Evolutionary conservation across 1,140 invertebrate genomes (phyloP).

Genomic region (Chironomus striatipennis): DNA sequence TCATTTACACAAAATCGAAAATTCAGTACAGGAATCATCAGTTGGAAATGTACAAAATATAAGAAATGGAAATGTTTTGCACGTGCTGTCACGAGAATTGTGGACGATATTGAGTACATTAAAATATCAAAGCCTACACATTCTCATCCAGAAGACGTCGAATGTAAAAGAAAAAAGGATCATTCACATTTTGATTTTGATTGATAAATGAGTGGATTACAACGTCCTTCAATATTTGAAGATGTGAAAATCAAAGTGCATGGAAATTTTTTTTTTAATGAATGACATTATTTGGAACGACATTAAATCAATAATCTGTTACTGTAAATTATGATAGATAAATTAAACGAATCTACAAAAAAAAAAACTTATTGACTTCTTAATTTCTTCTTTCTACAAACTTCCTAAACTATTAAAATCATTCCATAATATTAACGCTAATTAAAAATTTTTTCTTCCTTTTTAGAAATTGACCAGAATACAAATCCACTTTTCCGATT

Average conservation of each 20-base stretch:
- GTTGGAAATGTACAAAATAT: slow-evolving; percentile 18
- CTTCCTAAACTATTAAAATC: no score
- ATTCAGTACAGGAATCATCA: neutral
- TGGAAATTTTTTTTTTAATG: neutral
- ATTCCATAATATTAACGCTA: no score
- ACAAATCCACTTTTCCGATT: neutral
- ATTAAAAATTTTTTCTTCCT: no score
- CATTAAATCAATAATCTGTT: no score
- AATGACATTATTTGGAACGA: no score
- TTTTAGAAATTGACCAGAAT: no score
- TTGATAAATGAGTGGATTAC: no score
- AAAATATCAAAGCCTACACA: slow-evolving; percentile 10
- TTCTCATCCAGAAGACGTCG: neutral
- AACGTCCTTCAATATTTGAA: no score
- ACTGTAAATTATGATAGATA: no score
- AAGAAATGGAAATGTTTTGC: slow-evolving; percentile 33
- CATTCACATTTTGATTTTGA: neutral
- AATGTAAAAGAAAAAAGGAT: neutral
- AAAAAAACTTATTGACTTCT: no score
- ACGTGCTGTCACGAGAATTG: slow-evolving; percentile 34
- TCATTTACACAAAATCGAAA: slow-evolving; percentile 11
- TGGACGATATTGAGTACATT: slow-evolving; percentile 31
- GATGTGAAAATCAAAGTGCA: neutral
- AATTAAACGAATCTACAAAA: no score
- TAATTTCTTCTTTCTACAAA: no score